phyloP scores from a whole-genome alignment of 2,888 invertebrate species.

The Drosophila prolongata region DNA sequence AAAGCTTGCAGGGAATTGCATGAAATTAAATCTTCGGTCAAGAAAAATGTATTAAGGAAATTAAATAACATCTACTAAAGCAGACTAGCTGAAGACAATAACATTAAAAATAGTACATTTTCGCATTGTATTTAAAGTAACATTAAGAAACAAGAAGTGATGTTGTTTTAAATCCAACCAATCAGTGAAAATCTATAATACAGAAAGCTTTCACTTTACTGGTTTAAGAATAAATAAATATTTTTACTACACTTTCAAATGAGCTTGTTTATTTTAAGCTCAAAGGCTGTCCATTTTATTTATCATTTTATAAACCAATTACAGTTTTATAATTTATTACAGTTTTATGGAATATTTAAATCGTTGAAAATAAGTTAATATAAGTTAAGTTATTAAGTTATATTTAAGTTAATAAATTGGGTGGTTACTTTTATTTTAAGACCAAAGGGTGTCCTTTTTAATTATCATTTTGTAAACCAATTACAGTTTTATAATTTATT shows the following conservation, averaged over 20 bases:
- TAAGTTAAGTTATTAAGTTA: neutral
- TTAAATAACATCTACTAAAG: conserved; percentile 27
- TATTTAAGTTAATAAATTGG: neutral
- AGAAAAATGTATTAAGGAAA: conserved; percentile 6
- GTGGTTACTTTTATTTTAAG: conserved; percentile 18
- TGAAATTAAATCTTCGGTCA: conserved; percentile 12
- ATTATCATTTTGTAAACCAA: too few species aligned
- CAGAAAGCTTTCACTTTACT: neutral
- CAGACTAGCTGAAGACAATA: conserved; percentile 27
- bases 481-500: too few species aligned
- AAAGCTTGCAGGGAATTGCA: conserved; percentile 39
- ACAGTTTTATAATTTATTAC: too few species aligned
- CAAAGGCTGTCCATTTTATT: neutral
- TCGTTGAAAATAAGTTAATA: neutral
- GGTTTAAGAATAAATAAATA: conserved; percentile 13
- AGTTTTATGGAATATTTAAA: neutral
- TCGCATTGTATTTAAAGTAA: neutral
- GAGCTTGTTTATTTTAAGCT: too few species aligned
- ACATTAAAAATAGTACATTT: too few species aligned
- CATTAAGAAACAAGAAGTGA: conserved; percentile 15
- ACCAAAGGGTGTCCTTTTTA: too few species aligned
- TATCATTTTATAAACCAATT: too few species aligned
- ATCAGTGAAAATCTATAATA: neutral
- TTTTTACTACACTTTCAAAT: conserved; percentile 7
- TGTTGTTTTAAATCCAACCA: neutral